Base-by-base conservation (phyloP, 2,888 invertebrate species). In the Cephus pygmeus region DNA sequence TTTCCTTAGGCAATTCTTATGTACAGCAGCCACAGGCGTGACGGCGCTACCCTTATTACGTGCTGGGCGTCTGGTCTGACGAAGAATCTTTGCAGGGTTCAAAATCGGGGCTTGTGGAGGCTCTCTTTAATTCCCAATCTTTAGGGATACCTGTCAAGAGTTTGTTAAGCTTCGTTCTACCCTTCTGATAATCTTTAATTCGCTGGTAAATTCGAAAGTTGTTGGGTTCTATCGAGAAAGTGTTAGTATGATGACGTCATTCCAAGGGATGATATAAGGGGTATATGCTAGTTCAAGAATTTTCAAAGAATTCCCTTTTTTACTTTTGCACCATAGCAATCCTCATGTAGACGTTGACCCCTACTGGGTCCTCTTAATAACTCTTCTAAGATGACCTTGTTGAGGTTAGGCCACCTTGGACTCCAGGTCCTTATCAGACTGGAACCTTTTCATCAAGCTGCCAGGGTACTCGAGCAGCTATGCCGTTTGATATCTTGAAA, bases 61-160 rank as follows among this genome's bases (percentile, higher is more conserved):
- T 83, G 81, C 80, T 83, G 82, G 81, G 80, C 82, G 82, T 79
- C 81, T 80, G 77, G 81, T 75, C 74, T 81, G 83, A 84, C 81
- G 83, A 83, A 83, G 81, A 80, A 80, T 83, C 80, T 81, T 56
- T 79, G 75, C 80, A 71, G 73, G 83, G 56, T 56, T 23, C 56
- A 9, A 23, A 9, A 23, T 23, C 36, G 56, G 9, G 23, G 9
- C 9, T 23, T 56, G 6, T 6, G 56, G 2, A 23, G 23, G 9
- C 56, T 56, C 56, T 56, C 23, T 56, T 23, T 56, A 23, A 56
- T 23, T 56, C 23, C 9, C 23, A 23, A 56, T 9, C 56, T 23
- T 56, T 23, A 56, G 23, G 56, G 56, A 9, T 56, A 23, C 56
- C 56, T 56, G 56, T 6, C 56, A 56, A 56, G 56, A 56, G 15